These are phyloP conservation scores for Melieria omissa DNA, from an alignment of 2,888 invertebrate genomes.

Conservation along the genomic window DNA sequence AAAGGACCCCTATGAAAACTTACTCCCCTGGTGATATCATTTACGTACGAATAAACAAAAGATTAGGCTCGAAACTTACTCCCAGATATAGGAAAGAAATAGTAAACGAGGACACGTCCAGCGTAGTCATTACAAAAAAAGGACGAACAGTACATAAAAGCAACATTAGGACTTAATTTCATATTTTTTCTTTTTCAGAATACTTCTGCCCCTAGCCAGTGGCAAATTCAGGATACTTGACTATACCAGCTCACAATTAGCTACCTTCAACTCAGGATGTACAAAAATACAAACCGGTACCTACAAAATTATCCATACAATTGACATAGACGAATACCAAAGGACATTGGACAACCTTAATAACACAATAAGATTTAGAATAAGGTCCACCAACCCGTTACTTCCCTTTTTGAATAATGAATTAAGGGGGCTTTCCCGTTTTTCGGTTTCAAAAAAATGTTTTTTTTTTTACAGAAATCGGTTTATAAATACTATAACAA, in stretches of 20 bases:
- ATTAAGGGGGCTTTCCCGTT: no score
- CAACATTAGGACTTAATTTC: slow-evolving; percentile 12
- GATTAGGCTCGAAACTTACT: slow-evolving; percentile 13
- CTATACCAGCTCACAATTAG: slow-evolving; percentile 15
- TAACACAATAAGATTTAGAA: slow-evolving; percentile 2
- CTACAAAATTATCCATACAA: slow-evolving; percentile 4
- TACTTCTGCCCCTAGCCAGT: no score
- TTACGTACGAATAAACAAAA: no score
- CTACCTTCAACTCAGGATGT: slow-evolving; percentile 7
- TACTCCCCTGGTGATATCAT: no score
- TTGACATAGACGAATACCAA: slow-evolving; percentile 17
- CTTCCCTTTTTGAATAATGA: no score
- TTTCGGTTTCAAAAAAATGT: no score
- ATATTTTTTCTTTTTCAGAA: slow-evolving; percentile 7
- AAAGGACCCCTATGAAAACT: no score
- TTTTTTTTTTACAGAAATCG: no score
- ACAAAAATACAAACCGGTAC: no score
- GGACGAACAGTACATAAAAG: slow-evolving; percentile 12
- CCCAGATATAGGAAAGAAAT: slow-evolving; percentile 16
- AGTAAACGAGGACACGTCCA: slow-evolving; percentile 26
- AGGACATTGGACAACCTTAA: slow-evolving; percentile 14
- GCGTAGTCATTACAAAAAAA: slow-evolving; percentile 16
- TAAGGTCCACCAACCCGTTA: slow-evolving; percentile 9
- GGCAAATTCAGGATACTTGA: no score
- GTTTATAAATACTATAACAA: no score